phyloP scores from a whole-genome alignment of 2,113 vertebrate species.

The Chinchilla lanigera region DNA sequence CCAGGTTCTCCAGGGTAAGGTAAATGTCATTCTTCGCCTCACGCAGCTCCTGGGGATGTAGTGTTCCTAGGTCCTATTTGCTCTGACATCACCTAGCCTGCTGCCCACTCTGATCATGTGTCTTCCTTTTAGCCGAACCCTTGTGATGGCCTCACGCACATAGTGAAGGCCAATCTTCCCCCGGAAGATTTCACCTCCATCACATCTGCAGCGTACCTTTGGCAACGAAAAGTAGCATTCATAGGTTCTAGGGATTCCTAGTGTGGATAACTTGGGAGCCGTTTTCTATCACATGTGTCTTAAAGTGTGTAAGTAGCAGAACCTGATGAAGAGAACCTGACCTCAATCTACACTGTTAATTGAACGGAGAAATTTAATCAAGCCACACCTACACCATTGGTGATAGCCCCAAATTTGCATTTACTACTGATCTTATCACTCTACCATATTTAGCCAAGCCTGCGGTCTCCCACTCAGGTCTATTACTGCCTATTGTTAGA shows the following conservation, averaged over 20 bases:
- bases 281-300: neutral
- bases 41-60: neutral
- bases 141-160: neutral
- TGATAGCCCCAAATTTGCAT: neutral
- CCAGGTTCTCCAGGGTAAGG: neutral
- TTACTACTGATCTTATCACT: neutral
- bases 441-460: neutral
- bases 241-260: neutral
- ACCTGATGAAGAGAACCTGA: neutral
- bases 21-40: neutral
- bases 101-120: neutral
- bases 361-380: neutral
- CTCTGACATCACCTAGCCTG: neutral
- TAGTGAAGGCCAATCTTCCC: neutral
- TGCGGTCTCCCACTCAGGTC: neutral
- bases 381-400: neutral
- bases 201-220: neutral
- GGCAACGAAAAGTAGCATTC: neutral
- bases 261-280: neutral
- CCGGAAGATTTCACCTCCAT: neutral
- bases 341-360: neutral
- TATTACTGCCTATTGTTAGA: neutral
- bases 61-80: neutral
- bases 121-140: neutral
- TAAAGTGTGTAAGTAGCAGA: neutral